A percentile compares a stretch with the other conserved stretches of the same genome.
phyloP scores from a whole-genome alignment of 1,140 invertebrate species.

The Macrobrachium nipponense region DNA sequence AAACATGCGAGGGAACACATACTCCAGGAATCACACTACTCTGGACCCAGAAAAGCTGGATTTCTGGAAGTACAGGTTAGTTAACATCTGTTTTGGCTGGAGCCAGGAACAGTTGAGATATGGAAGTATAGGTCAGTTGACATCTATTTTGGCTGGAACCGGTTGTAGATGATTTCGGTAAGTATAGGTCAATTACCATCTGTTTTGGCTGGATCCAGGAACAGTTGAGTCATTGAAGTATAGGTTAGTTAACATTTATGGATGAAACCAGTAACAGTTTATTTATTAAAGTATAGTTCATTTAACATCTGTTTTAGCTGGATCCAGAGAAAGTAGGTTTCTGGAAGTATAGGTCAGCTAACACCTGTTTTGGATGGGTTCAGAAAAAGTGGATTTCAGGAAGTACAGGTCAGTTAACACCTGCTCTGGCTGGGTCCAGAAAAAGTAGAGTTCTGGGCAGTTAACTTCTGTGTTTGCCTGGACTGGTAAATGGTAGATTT shows the following conservation, averaged over 20 bases:
- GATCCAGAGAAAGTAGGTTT: too few relatives aligned
- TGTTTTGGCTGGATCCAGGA: slow-evolving; percentile 14
- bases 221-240: not conserved
- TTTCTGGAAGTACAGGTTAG: slow-evolving; percentile 67
- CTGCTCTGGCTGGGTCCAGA: too few relatives aligned
- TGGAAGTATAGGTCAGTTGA: slow-evolving; percentile 66
- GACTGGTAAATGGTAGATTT: too few relatives aligned
- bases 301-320: too few relatives aligned
- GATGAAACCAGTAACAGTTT: not conserved
- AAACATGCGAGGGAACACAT: slow-evolving; percentile 77
- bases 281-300: not conserved
- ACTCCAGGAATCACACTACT: slow-evolving; percentile 70
- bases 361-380: too few relatives aligned
- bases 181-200: slow-evolving; percentile 63
- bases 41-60: slow-evolving; percentile 40
- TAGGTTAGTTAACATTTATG: not conserved
- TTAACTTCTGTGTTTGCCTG: too few relatives aligned
- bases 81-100: slow-evolving; percentile 4
- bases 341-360: too few relatives aligned
- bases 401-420: too few relatives aligned
- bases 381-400: too few relatives aligned
- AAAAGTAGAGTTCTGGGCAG: too few relatives aligned
- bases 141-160: slow-evolving; percentile 13
- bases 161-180: slow-evolving; percentile 64
- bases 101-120: slow-evolving; percentile 57